These are phyloP conservation scores for Pogonomyrmex barbatus DNA, from an alignment of 1,140 invertebrate species.

Conservation along the genomic window DNA sequence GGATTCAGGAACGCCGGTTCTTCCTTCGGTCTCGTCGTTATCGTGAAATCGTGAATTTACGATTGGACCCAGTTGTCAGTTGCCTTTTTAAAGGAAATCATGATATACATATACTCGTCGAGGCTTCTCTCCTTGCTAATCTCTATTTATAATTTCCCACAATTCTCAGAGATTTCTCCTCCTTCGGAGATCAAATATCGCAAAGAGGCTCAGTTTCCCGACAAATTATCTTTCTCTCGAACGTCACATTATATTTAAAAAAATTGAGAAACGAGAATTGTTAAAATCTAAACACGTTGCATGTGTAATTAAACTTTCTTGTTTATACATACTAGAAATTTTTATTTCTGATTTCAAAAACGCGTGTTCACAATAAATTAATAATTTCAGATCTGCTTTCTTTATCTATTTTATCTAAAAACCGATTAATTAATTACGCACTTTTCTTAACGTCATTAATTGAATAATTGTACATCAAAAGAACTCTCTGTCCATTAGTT, in stretches of 20 bases:
- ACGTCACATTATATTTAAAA: background rate
- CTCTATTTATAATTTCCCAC: slow-evolving; percentile 52
- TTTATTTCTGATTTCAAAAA: background rate
- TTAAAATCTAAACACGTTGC: background rate
- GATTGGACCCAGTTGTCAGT: background rate
- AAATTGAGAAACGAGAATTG: background rate
- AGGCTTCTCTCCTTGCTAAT: slow-evolving; percentile 35
- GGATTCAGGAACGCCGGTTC: background rate
- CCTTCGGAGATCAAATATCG: background rate
- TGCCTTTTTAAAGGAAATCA: slow-evolving; percentile 21
- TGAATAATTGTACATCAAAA: background rate
- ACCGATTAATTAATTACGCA: background rate
- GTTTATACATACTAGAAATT: background rate
- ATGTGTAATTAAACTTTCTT: slow-evolving; percentile 7
- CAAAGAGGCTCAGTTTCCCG: background rate
- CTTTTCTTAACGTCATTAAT: background rate
- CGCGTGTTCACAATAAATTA: background rate
- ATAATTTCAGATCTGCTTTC: background rate
- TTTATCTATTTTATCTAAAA: background rate
- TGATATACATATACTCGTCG: background rate
- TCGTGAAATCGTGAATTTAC: slow-evolving; percentile 68
- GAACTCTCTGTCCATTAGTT: background rate
- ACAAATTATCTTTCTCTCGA: slow-evolving; percentile 8
- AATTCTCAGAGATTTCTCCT: slow-evolving; percentile 38
- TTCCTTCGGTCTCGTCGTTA: slow-evolving; percentile 43